phyloP scores from a whole-genome alignment of 1,140 invertebrate species.

The Choristoneura fumiferana region DNA sequence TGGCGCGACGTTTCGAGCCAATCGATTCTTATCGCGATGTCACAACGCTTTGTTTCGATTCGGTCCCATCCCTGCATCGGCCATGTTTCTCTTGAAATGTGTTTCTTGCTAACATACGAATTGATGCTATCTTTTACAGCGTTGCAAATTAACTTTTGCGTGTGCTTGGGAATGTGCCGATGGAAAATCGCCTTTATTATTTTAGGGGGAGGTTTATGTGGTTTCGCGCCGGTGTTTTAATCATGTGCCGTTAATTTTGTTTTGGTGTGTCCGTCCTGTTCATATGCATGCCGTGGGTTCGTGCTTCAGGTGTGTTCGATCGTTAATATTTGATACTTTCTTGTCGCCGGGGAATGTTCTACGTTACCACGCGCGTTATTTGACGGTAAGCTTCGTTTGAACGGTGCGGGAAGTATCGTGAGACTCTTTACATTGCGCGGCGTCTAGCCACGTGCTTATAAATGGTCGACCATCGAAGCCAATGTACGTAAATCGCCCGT shows the following conservation, averaged over 20 bases:
- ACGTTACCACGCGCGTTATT: neutral
- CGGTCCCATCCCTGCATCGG: slow-evolving; percentile 54
- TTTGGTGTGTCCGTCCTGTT: slow-evolving; percentile 42
- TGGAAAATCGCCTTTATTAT: slow-evolving; percentile 36
- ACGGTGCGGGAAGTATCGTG: no score
- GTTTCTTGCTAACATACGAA: slow-evolving; percentile 73
- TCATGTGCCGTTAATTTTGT: slow-evolving; percentile 26
- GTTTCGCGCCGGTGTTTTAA: slow-evolving; percentile 18
- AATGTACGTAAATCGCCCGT: no score
- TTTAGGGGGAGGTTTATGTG: slow-evolving; percentile 26
- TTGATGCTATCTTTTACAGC: slow-evolving; percentile 57
- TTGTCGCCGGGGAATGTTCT: slow-evolving; percentile 53
- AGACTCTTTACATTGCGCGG: no score
- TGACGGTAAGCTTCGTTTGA: no score
- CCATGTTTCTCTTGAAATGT: slow-evolving; percentile 73
- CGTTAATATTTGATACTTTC: slow-evolving; percentile 76
- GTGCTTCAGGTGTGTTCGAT: slow-evolving; percentile 68
- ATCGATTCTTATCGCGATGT: slow-evolving; percentile 72
- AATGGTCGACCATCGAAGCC: no score
- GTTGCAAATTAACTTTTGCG: slow-evolving; percentile 53
- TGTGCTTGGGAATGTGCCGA: slow-evolving; percentile 26
- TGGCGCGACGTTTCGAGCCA: slow-evolving; percentile 71
- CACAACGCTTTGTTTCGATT: slow-evolving; percentile 75
- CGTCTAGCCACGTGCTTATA: no score
- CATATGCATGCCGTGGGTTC: slow-evolving; percentile 61